Conservation (phyloP, 2,797 vertebrate species). For the Sebastes kiyomatsui region DNA sequence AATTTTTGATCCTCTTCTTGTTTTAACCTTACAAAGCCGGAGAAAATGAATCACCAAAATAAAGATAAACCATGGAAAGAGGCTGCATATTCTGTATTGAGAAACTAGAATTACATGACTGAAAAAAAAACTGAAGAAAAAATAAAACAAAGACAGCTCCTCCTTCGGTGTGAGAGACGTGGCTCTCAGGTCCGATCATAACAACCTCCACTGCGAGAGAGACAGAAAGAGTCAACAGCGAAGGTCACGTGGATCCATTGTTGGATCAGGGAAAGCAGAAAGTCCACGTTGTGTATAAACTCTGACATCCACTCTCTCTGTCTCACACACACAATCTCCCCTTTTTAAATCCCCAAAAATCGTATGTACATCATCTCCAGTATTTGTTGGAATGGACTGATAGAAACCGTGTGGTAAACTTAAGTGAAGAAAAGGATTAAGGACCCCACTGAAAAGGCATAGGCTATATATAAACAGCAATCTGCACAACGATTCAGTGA, state of each 20-base stretch:
- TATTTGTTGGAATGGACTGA: constrained; percentile 68
- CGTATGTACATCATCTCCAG: constrained; percentile 75
- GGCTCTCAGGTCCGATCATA: constrained; percentile 59
- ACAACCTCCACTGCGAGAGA: constrained; percentile 56
- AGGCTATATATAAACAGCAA: constrained; percentile 80
- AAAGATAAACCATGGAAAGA: constrained; percentile 52
- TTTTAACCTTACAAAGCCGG: constrained; percentile 57
- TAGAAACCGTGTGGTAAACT: constrained; percentile 70
- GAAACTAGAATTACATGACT: constrained; percentile 66
- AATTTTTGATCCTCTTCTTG: constrained; percentile 67
- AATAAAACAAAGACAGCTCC: constrained; percentile 61
- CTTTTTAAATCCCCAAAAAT: constrained; percentile 38
- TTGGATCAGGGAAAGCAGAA: constrained; percentile 39
- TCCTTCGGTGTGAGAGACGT: constrained; percentile 60
- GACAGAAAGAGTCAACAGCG: constrained; percentile 52
- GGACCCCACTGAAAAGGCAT: constrained; percentile 77
- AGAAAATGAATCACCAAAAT: constrained; percentile 53
- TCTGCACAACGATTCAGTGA: constrained; percentile 82
- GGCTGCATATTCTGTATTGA: constrained; percentile 79
- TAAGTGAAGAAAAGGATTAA: constrained; percentile 73
- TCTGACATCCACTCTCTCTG: constrained; percentile 28
- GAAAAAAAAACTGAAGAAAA: neutral
- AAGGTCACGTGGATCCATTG: constrained; percentile 23
- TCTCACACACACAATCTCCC: constrained; percentile 46
- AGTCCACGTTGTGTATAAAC: constrained; percentile 28